Evolutionary conservation across 53 echinoderm and acorn worm genomes (phyloP).

Genomic region (Astropecten irregularis): DNA sequence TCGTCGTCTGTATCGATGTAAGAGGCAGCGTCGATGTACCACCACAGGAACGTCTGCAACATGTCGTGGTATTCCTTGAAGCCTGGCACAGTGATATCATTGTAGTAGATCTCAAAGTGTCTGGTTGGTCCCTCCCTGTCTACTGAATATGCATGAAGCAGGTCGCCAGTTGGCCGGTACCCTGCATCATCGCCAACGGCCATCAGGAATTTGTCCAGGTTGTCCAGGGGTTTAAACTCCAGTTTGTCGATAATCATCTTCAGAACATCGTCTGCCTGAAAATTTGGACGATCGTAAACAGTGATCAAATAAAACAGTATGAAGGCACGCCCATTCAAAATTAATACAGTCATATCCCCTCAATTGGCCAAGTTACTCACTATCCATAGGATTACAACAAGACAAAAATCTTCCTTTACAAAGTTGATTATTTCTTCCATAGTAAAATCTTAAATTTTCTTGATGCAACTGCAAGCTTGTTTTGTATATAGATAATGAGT

Average conservation of each 20-base stretch:
- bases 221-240: slow-evolving; percentile 75
- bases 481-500: too few species aligned
- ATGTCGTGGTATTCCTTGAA: slow-evolving; percentile 75
- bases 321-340: neutral
- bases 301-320: neutral
- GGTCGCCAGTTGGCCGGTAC: slow-evolving; percentile 75
- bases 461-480: too few species aligned
- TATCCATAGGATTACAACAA: too few species aligned
- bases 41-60: slow-evolving; percentile 96
- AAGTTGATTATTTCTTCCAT: too few species aligned
- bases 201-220: slow-evolving; percentile 76
- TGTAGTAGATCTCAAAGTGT: slow-evolving; percentile 86
- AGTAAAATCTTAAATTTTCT: too few species aligned
- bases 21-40: slow-evolving; percentile 88
- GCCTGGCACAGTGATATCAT: slow-evolving; percentile 62
- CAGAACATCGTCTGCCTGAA: slow-evolving; percentile 84
- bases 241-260: slow-evolving; percentile 79
- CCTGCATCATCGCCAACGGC: slow-evolving; percentile 65
- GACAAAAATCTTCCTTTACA: too few species aligned
- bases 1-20: slow-evolving; percentile 94
- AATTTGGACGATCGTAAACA: too few species aligned
- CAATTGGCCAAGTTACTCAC: neutral
- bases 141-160: slow-evolving; percentile 77
- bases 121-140: slow-evolving; percentile 36
- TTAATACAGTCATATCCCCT: neutral